Evolutionary conservation across 2,797 vertebrate genomes (phyloP), one percentile per base, ranked within the genome.

Genomic region (Decapterus maruadsi): DNA sequence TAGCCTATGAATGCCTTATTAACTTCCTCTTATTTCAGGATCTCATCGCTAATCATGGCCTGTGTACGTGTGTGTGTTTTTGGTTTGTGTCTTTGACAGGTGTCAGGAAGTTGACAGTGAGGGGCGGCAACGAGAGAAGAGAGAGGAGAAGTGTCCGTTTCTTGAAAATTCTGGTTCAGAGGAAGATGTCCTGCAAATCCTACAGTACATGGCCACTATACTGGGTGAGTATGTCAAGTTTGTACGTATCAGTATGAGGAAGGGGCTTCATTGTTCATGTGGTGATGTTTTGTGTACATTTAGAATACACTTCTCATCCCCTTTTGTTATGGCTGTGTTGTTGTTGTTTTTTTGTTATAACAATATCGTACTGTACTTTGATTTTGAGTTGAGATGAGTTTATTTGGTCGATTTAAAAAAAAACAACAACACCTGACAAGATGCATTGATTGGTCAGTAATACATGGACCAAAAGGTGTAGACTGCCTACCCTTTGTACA

Each of bases 101-200:
- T 96, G 96, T 90, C 96, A 95, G 75, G 96, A 97, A 86, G 94
- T 95, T 57, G 95, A 96, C 81, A 94, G 93, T 86, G 96, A 96
- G 82, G 96, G 97, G 77, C 95, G 93, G 80, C 94, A 93, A 85
- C 85, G 92, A 83, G 94, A 97, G 57, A 96, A 94, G 87, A 96
- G 94, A 84, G 95, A 97, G 40, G 96, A 97, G 77, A 97, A 96
- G 93, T 98, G 96, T 87, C 94, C 94, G 48, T 96, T 96, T 87
- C 92, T 96, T 65, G 97, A 97, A 89, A 96, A 95, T 86, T 95
- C 96, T 84, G 96, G 95, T 83, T 96, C 95, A 67, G 97, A 97
- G 83, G 93, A 96, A 85, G 97, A 98, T 78, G 94, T 99, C 91
- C 96, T 97, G 93, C 97, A 96, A 95, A 97, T 98, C 91, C 96